Percentiles rank a stretch among this genome's conserved stretches.
Evolutionary conservation across 2,113 vertebrate species (phyloP).

Genomic region (Protomyctophum bolini): DNA sequence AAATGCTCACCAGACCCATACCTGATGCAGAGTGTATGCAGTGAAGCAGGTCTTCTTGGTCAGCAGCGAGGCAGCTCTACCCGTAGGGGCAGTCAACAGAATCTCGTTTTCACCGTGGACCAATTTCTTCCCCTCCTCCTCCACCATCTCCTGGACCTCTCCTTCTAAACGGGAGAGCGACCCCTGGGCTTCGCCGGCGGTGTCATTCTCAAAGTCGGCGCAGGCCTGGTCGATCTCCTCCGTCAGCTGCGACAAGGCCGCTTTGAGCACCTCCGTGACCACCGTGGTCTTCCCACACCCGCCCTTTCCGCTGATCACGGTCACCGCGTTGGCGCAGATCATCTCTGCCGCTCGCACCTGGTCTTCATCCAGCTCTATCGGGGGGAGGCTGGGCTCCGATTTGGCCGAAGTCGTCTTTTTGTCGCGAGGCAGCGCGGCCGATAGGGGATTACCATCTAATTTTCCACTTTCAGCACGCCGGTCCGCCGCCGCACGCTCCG

Average conservation of each 20-base stretch:
- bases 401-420: too few relatives aligned
- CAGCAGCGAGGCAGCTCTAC: slow-evolving; percentile 81
- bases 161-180: slow-evolving; percentile 54
- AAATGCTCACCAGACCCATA: slow-evolving; percentile 30
- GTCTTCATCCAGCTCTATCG: slow-evolving; percentile 71
- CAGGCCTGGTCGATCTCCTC: slow-evolving; percentile 70
- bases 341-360: slow-evolving; percentile 79
- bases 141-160: neutral
- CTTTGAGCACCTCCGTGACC: slow-evolving; percentile 71
- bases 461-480: neutral
- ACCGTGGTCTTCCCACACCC: slow-evolving; percentile 88
- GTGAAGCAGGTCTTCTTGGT: slow-evolving; percentile 76
- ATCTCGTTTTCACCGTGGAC: slow-evolving; percentile 59
- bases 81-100: slow-evolving; percentile 86
- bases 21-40: slow-evolving; percentile 86
- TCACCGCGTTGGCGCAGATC: slow-evolving; percentile 84
- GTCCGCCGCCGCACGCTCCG: neutral
- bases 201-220: slow-evolving; percentile 78
- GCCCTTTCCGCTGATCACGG: slow-evolving; percentile 86
- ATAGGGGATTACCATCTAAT: neutral
- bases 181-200: slow-evolving; percentile 61
- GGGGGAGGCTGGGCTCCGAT: neutral
- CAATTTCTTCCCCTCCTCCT: neutral
- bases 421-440: too few relatives aligned
- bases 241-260: slow-evolving; percentile 37